A percentile compares a stretch with the other conserved stretches of the same genome.
Evolutionary conservation across 2,113 vertebrate genomes (phyloP).

Genomic region (Anser cygnoides): DNA sequence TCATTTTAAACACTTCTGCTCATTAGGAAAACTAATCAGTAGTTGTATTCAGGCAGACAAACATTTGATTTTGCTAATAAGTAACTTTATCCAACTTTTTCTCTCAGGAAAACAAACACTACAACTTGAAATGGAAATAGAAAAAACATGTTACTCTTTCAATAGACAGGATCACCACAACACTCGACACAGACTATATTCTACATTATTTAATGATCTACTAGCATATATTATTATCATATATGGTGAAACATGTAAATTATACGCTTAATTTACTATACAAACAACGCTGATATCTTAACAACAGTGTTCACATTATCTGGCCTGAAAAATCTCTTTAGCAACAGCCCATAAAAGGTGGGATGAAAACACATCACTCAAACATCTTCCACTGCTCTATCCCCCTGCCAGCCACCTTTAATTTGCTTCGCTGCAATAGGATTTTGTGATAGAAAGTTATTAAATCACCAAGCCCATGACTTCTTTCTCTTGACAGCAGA

Average conservation of each 20-base stretch:
- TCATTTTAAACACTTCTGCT: neutral
- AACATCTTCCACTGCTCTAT: neutral
- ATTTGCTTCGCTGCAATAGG: conserved; percentile 16
- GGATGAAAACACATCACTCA: conserved; percentile 30
- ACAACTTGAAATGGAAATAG: neutral
- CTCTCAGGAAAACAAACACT: neutral
- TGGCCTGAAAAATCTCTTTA: neutral
- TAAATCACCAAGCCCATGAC: conserved; percentile 17
- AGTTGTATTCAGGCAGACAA: neutral
- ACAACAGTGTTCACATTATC: neutral
- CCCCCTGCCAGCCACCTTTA: neutral
- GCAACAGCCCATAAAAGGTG: neutral
- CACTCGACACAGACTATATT: neutral
- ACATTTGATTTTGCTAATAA: neutral
- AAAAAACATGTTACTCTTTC: neutral
- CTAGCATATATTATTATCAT: neutral
- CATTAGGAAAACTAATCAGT: neutral
- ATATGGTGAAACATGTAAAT: neutral
- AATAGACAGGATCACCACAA: neutral
- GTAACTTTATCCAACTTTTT: neutral
- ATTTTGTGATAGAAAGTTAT: conserved; percentile 25
- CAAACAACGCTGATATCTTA: neutral
- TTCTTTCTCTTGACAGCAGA: conserved; percentile 22
- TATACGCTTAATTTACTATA: neutral
- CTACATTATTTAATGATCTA: neutral